phyloP scores from a whole-genome alignment of 2,888 invertebrate species.

The Eupithecia inturbata region DNA sequence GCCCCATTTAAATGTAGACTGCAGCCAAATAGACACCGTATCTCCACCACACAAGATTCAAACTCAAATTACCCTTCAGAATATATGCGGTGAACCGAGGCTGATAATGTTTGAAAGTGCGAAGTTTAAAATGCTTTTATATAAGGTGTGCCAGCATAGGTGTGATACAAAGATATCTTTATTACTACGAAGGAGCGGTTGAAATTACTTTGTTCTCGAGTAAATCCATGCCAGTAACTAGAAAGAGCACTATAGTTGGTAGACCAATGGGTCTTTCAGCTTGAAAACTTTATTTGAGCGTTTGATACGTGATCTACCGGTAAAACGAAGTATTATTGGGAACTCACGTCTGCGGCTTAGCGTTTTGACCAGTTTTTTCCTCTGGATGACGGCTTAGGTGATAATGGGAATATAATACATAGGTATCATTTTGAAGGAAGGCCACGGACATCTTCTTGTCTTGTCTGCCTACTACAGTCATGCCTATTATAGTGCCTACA shows the following conservation, averaged over 20 bases:
- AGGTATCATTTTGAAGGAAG: neutral
- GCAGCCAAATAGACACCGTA: constrained; percentile 60
- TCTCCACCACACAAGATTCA: constrained; percentile 46
- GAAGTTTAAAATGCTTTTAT: constrained; percentile 56
- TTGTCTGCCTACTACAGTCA: neutral
- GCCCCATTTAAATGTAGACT: constrained; percentile 23
- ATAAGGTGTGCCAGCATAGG: neutral
- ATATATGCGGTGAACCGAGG: constrained; percentile 71
- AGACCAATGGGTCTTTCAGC: neutral
- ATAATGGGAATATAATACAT: neutral
- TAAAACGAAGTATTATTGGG: neutral
- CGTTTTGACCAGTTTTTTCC: neutral
- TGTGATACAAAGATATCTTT: neutral
- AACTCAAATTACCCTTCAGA: constrained; percentile 59
- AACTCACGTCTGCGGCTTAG: neutral
- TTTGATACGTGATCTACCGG: constrained; percentile 1
- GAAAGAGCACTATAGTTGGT: neutral
- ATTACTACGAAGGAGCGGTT: neutral
- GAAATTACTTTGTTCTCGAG: neutral
- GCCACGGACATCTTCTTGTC: neutral
- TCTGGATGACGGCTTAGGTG: neutral
- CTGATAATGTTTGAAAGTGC: constrained; percentile 65
- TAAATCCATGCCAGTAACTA: neutral
- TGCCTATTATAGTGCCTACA: neutral
- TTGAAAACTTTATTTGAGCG: neutral